A percentile compares a stretch with the other conserved stretches of the same genome.
phyloP scores from a whole-genome alignment of 2,888 invertebrate genomes.

The Andrena hattorfiana region DNA sequence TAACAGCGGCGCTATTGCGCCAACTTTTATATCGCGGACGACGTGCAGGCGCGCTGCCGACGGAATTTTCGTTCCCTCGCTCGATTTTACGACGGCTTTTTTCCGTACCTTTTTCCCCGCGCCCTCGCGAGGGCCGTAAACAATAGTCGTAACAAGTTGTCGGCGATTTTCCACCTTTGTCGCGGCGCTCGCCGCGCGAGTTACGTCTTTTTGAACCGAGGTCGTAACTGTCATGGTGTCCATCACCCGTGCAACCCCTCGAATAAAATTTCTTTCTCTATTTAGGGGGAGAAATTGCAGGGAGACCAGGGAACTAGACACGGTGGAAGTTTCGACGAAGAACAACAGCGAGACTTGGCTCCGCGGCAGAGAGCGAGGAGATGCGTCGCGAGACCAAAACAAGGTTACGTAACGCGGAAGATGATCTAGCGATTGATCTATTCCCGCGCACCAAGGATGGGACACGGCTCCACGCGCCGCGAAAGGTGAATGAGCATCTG shows the following conservation, averaged over 20 bases:
- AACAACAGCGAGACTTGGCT: not conserved
- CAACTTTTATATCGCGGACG: constrained; percentile 10
- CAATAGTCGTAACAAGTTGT: constrained; percentile 33
- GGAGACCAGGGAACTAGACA: not conserved
- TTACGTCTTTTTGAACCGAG: constrained; percentile 35
- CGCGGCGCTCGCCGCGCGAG: not conserved
- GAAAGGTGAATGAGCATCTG: not conserved
- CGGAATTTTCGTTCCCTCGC: constrained; percentile 23
- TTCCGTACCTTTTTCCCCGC: not conserved
- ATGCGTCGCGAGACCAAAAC: constrained; percentile 2
- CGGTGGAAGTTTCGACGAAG: not conserved
- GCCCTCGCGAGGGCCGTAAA: constrained; percentile 9
- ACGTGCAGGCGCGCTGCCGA: constrained; percentile 1
- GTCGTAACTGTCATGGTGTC: constrained; percentile 32
- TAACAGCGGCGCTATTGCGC: not conserved
- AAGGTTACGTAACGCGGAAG: constrained; percentile 2
- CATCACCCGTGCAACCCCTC: constrained; percentile 16
- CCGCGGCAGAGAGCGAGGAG: not conserved
- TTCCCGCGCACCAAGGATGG: not conserved
- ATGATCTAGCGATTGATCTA: constrained; percentile 10
- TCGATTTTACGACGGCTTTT: constrained; percentile 38
- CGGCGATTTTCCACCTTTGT: constrained; percentile 30
- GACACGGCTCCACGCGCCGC: not conserved
- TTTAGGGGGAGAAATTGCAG: not conserved
- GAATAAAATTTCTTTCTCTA: constrained; percentile 37